Percentiles rank a stretch among this genome's conserved stretches.
Conservation (phyloP, 2,797 vertebrate species). For the Hippoglossus hippoglossus region DNA sequence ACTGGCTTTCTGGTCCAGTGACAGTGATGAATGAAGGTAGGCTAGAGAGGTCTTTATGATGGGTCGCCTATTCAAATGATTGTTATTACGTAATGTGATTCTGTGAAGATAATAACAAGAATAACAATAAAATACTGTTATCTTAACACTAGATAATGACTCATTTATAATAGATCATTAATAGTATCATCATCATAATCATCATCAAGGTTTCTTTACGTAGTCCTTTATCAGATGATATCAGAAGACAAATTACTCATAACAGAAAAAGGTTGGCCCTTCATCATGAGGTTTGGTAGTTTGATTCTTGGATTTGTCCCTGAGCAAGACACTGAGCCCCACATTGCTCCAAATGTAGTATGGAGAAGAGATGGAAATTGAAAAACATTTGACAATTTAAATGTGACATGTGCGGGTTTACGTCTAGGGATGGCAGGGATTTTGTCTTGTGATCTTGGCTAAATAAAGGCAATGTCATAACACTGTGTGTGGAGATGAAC, state of each 20-base stretch:
- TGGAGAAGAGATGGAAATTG: too few relatives aligned
- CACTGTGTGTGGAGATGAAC: slow-evolving; percentile 29
- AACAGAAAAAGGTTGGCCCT: background rate
- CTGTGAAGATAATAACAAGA: background rate
- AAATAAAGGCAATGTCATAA: slow-evolving; percentile 42
- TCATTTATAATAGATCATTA: too few relatives aligned
- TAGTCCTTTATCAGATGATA: background rate
- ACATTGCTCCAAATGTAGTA: background rate
- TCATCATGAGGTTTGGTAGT: background rate
- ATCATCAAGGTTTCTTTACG: background rate
- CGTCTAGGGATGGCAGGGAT: background rate
- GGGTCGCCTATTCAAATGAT: slow-evolving; percentile 14
- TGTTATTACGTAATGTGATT: too few relatives aligned
- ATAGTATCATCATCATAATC: too few relatives aligned
- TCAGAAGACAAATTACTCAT: background rate
- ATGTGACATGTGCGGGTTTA: too few relatives aligned
- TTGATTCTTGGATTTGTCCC: slow-evolving; percentile 4
- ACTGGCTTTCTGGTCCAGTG: slow-evolving; percentile 17
- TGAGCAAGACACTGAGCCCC: slow-evolving; percentile 8
- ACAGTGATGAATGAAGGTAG: slow-evolving; percentile 39
- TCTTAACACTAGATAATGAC: background rate
- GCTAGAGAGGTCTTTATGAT: slow-evolving; percentile 19
- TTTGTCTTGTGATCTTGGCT: slow-evolving; percentile 16
- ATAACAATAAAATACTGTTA: background rate
- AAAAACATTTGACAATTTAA: too few relatives aligned